phyloP scores from a whole-genome alignment of 2,797 vertebrate species.

The Myioborus melanocephalus region DNA sequence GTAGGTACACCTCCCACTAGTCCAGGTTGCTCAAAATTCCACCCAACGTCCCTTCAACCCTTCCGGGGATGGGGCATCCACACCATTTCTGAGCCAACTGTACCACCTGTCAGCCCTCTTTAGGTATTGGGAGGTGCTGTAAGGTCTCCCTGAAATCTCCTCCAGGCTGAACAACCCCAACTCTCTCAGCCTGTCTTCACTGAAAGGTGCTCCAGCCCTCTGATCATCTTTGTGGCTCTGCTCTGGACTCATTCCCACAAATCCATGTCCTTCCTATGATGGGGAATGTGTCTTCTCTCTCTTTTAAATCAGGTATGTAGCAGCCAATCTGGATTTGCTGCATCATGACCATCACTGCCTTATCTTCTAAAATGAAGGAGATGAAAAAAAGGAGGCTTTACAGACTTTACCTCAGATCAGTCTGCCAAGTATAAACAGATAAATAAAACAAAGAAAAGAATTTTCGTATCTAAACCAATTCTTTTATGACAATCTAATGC shows the following conservation, averaged over 20 bases:
- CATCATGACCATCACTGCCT: neutral
- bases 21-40: neutral
- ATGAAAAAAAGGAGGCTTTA: neutral
- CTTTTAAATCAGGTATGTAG: neutral
- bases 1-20: neutral
- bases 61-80: neutral
- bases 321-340: neutral
- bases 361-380: neutral
- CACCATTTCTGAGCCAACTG: neutral
- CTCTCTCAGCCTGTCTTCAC: neutral
- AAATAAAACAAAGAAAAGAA: neutral
- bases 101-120: neutral
- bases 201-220: neutral
- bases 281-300: neutral
- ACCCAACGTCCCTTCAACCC: neutral
- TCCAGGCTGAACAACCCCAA: neutral
- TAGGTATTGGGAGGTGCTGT: neutral
- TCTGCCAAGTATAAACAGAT: neutral
- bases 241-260: neutral
- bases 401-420: neutral
- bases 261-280: too few relatives aligned
- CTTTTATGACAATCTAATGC: neutral
- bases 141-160: neutral
- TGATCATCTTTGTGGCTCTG: neutral
- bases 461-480: neutral